A percentile compares a stretch with the other conserved stretches of the same genome.
Evolutionary conservation across 2,888 invertebrate genomes (phyloP).

Genomic region (Syritta pipiens): DNA sequence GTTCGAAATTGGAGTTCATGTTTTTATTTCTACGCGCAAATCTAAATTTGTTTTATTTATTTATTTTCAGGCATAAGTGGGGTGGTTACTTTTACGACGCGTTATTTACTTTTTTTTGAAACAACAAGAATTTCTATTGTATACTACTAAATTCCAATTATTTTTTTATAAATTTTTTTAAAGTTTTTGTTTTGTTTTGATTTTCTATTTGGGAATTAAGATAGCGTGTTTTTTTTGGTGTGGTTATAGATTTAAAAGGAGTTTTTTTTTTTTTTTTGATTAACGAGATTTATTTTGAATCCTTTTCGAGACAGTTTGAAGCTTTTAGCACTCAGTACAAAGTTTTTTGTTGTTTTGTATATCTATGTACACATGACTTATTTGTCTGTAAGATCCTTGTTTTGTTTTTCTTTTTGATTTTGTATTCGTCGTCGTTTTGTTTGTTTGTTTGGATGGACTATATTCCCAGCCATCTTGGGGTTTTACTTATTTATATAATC

Average conservation of each 20-base stretch:
- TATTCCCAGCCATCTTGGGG: conserved; percentile 45
- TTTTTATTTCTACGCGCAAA: no score
- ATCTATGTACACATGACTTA: conserved; percentile 24
- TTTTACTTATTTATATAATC: conserved; percentile 55
- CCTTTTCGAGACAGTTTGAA: not conserved
- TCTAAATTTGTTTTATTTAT: no score
- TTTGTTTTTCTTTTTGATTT: conserved; percentile 1
- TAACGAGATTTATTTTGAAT: not conserved
- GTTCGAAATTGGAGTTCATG: conserved; percentile 1
- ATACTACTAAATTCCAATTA: conserved; percentile 9
- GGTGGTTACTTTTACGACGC: not conserved
- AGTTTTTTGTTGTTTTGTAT: conserved; percentile 3
- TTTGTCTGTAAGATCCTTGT: conserved; percentile 8
- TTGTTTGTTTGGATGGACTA: conserved; percentile 49
- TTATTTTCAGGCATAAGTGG: conserved; percentile 10
- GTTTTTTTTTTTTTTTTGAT: not conserved
- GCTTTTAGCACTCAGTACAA: conserved; percentile 1
- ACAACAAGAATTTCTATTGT: conserved; percentile 11
- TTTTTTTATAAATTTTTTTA: not conserved
- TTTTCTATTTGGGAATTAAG: conserved; percentile 11
- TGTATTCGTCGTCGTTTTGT: conserved; percentile 18
- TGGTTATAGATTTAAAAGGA: conserved; percentile 29
- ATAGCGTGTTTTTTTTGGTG: not conserved
- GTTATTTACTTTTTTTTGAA: not conserved
- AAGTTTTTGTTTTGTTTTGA: not conserved